Percentiles rank a stretch among this genome's conserved stretches.
Conservation (phyloP, 2,888 invertebrate species). For the Hydrotaea cyrtoneurina region DNA sequence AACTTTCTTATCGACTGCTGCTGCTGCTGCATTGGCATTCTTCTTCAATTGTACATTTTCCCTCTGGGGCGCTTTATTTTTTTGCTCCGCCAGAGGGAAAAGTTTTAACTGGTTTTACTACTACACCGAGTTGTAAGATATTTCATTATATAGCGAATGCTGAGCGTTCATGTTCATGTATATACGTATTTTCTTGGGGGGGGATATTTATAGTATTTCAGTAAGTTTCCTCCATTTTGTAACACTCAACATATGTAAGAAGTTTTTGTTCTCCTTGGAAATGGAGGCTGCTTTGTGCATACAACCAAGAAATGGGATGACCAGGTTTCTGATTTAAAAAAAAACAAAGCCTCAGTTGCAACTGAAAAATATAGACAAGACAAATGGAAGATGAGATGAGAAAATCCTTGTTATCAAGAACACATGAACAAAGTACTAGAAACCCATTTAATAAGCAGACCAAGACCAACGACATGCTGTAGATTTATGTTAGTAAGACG, state of each 20-base stretch:
- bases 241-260: conserved; percentile 50
- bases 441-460: too few species aligned
- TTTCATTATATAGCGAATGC: conserved; percentile 9
- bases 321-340: too few species aligned
- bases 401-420: too few species aligned
- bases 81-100: conserved; percentile 19
- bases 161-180: not conserved
- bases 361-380: too few species aligned
- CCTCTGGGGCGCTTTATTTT: not conserved
- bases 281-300: conserved; percentile 10
- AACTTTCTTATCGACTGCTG: conserved; percentile 59
- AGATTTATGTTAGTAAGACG: too few species aligned
- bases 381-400: too few species aligned
- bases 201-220: conserved; percentile 16
- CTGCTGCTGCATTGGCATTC: conserved; percentile 46
- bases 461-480: too few species aligned
- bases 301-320: not conserved
- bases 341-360: too few species aligned
- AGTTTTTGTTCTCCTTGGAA: conserved; percentile 34
- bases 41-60: not conserved
- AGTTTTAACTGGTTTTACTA: conserved; percentile 50
- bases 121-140: conserved; percentile 5
- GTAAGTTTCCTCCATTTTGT: conserved; percentile 60
- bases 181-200: conserved; percentile 39
- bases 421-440: too few species aligned